phyloP scores from a whole-genome alignment of 2,888 invertebrate genomes.

The Drosophila eohydei region DNA sequence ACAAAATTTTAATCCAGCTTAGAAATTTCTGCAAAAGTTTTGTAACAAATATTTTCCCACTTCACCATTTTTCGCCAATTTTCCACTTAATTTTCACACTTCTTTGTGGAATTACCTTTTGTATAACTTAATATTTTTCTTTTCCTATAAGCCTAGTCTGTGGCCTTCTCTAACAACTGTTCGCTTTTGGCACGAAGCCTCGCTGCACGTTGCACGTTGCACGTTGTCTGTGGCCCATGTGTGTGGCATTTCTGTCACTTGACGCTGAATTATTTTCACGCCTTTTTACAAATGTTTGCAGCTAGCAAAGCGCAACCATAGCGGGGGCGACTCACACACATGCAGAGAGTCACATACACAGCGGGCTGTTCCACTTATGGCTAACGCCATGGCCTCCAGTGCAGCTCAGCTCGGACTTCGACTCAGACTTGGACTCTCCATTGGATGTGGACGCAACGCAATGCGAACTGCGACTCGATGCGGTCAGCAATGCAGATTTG shows the following conservation, averaged over 20 bases:
- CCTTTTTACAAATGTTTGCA: conserved; percentile 79
- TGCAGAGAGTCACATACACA: not conserved
- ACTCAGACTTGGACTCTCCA: conserved; percentile 11
- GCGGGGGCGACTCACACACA: conserved; percentile 66
- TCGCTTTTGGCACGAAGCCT: conserved; percentile 12
- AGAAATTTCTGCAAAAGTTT: not conserved
- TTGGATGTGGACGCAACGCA: conserved; percentile 13
- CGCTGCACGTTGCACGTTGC: conserved; percentile 18
- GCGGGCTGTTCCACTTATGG: conserved; percentile 74
- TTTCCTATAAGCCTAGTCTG: not conserved
- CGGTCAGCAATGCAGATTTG: conserved; percentile 78
- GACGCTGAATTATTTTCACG: conserved; percentile 81
- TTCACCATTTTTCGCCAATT: not conserved
- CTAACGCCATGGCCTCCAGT: conserved; percentile 64
- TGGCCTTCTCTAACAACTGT: conserved; percentile 35
- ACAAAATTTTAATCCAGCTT: no score
- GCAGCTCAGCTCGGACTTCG: conserved; percentile 35
- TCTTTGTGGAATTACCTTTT: not conserved
- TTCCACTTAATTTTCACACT: conserved; percentile 7
- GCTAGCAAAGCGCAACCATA: conserved; percentile 68
- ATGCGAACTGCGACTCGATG: conserved; percentile 38
- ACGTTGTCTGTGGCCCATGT: conserved; percentile 33
- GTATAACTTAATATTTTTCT: conserved; percentile 7
- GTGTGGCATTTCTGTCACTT: conserved; percentile 81
- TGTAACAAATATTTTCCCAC: not conserved